A percentile compares a stretch with the other conserved stretches of the same genome.
Evolutionary conservation across 2,888 invertebrate species (phyloP).

Genomic region (Sylvicola cinctus): DNA sequence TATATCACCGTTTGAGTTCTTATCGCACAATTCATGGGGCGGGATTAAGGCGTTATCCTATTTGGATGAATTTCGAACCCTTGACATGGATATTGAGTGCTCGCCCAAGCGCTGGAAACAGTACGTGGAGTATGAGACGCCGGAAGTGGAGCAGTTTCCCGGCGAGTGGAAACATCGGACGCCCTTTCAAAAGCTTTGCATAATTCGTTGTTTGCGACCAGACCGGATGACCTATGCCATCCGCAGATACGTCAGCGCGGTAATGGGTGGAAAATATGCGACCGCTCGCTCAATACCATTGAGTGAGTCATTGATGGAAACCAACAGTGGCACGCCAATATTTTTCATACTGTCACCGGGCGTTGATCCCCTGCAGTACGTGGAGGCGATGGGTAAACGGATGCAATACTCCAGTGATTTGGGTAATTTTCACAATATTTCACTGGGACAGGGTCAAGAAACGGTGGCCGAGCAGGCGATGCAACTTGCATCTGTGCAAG

Average conservation of each 20-base stretch:
- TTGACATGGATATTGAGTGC: conserved; percentile 82
- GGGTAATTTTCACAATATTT: conserved; percentile 80
- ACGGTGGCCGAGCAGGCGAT: conserved; percentile 76
- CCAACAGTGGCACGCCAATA: conserved; percentile 63
- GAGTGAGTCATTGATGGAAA: conserved; percentile 68
- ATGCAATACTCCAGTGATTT: conserved; percentile 59
- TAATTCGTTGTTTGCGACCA: conserved; percentile 75
- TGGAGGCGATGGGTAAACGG: conserved; percentile 65
- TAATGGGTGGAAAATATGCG: conserved; percentile 62
- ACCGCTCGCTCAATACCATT: conserved; percentile 63
- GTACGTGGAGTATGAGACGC: conserved; percentile 77
- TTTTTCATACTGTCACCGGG: conserved; percentile 91
- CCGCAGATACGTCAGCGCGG: conserved; percentile 69
- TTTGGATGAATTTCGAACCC: conserved; percentile 58
- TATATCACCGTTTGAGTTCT: conserved; percentile 63
- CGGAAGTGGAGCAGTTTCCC: conserved; percentile 83
- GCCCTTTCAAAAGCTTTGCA: conserved; percentile 68
- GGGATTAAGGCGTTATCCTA: conserved; percentile 57
- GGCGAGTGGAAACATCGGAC: conserved; percentile 91
- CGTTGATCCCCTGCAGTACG: conserved; percentile 64
- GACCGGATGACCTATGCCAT: conserved; percentile 86
- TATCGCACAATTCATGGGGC: conserved; percentile 60
- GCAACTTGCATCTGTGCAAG: conserved; percentile 47
- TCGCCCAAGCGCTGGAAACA: conserved; percentile 44
- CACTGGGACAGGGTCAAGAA: conserved; percentile 88